Percentiles rank a stretch among this genome's conserved stretches.
These are phyloP conservation scores for Echinometra lucunter DNA, from an alignment of 53 echinoderm and acorn worm genomes.

Conservation along the genomic window DNA sequence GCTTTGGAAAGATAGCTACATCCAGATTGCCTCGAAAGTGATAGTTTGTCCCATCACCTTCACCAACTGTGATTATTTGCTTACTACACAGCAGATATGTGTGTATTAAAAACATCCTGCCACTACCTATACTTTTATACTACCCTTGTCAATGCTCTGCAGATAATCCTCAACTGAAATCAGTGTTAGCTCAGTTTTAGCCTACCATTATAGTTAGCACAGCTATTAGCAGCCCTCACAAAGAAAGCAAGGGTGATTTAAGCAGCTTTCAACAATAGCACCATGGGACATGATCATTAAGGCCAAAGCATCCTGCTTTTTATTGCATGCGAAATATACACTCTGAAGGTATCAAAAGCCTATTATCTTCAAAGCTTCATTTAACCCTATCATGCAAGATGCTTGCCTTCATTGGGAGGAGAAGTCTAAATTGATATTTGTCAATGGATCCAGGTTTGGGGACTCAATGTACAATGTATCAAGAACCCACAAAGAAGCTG, in stretches of 20 bases:
- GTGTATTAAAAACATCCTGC: neutral
- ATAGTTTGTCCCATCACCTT: no score
- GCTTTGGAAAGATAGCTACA: no score
- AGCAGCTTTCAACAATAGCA: neutral
- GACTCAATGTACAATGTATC: no score
- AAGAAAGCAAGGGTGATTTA: neutral
- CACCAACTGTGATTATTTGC: no score
- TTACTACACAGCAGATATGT: neutral
- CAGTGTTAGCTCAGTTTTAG: neutral
- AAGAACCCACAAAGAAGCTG: no score
- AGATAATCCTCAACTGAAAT: neutral
- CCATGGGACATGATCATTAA: neutral
- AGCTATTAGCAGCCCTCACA: neutral
- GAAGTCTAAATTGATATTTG: neutral
- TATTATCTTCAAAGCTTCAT: neutral
- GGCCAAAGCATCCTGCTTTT: neutral
- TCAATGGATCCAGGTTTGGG: neutral
- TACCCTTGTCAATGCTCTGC: neutral
- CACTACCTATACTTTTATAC: neutral
- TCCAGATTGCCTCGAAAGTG: no score
- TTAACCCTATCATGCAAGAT: neutral
- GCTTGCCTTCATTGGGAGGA: neutral
- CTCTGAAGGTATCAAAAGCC: neutral
- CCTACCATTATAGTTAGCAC: neutral
- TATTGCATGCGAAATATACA: neutral